These are phyloP conservation scores for Cranoglanis bouderius DNA, from an alignment of 2,113 vertebrate species.

Conservation along the genomic window DNA sequence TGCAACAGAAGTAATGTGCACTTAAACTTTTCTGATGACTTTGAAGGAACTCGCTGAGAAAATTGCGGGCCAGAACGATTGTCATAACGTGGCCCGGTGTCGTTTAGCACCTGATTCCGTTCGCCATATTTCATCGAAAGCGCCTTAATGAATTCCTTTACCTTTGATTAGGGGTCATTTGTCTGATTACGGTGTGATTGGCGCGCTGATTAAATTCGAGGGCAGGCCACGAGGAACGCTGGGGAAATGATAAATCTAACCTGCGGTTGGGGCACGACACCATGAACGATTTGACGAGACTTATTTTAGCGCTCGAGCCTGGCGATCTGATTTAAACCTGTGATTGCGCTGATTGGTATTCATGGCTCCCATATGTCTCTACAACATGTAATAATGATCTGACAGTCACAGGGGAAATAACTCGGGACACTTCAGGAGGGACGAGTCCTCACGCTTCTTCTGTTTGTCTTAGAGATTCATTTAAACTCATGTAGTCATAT, in stretches of 20 bases:
- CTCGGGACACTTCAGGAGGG: conserved; percentile 6
- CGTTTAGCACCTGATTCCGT: background rate
- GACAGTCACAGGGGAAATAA: conserved; percentile 51
- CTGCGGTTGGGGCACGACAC: background rate
- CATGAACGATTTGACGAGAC: background rate
- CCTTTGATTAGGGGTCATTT: conserved; percentile 35
- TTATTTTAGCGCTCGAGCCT: background rate
- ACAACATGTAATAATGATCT: conserved; percentile 56
- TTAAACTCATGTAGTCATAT: background rate
- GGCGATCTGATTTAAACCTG: conserved; percentile 41
- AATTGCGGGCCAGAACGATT: background rate
- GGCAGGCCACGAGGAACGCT: background rate
- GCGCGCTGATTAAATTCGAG: conserved; percentile 10
- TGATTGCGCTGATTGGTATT: conserved; percentile 75
- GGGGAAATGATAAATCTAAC: conserved; percentile 7
- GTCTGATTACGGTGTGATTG: conserved; percentile 39
- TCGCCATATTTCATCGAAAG: conserved; percentile 13
- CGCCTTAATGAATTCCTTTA: conserved; percentile 10
- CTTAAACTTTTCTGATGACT: conserved; percentile 29
- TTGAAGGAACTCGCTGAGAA: background rate
- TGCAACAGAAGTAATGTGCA: background rate
- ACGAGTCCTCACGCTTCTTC: background rate
- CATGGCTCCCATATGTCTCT: conserved; percentile 60
- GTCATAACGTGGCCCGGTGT: background rate
- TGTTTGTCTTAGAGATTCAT: background rate